Conservation (phyloP, 1,140 invertebrate species). For the Sitophilus oryzae region DNA sequence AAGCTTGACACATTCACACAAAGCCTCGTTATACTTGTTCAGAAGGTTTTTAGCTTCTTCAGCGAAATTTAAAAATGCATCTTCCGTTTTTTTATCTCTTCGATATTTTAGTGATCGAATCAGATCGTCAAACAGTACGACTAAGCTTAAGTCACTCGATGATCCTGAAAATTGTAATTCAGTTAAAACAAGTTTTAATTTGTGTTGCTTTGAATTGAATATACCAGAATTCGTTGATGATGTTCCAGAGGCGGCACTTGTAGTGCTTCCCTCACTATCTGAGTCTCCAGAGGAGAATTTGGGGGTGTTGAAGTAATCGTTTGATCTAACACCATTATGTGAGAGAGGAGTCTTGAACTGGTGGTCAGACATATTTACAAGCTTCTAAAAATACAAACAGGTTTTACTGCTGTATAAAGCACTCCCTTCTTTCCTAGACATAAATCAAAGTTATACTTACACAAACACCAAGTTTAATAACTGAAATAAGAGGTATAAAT, state of each 20-base stretch:
- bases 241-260: conserved; percentile 13
- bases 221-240: conserved; percentile 7
- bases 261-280: conserved; percentile 35
- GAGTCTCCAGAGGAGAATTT: conserved; percentile 23
- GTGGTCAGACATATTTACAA: conserved; percentile 23
- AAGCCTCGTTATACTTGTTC: conserved; percentile 23
- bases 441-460: no score
- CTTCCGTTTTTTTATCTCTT: conserved; percentile 26
- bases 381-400: no score
- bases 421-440: no score
- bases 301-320: background rate
- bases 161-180: conserved; percentile 17
- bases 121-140: conserved; percentile 39
- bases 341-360: conserved; percentile 29
- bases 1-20: conserved; percentile 31
- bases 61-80: conserved; percentile 29
- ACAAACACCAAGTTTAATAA: no score
- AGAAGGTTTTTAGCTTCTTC: conserved; percentile 29
- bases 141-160: conserved; percentile 31
- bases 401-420: no score
- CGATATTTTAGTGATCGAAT: conserved; percentile 26
- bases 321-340: background rate
- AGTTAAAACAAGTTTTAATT: conserved; percentile 5
- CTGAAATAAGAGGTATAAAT: no score
- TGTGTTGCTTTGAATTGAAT: background rate